phyloP scores from a whole-genome alignment of 2,113 vertebrate genomes.

The Pristiophorus japonicus region DNA sequence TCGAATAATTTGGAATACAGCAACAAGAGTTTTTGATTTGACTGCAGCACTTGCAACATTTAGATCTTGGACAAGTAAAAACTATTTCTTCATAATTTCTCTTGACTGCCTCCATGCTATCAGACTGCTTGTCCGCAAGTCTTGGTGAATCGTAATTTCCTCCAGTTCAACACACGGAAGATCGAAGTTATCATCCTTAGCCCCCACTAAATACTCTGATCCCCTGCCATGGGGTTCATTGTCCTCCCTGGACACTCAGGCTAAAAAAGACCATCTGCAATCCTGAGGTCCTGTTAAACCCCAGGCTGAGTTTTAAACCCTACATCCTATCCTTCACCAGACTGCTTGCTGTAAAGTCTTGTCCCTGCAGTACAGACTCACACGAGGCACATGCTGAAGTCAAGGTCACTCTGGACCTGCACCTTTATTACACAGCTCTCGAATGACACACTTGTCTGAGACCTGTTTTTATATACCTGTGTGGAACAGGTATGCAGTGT shows the following conservation, averaged over 20 bases:
- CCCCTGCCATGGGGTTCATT: not conserved
- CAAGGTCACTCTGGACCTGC: too few species aligned
- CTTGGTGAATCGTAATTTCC: not conserved
- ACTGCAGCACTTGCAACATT: not conserved
- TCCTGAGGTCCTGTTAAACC: not conserved
- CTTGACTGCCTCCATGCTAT: not conserved
- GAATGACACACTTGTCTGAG: too few species aligned
- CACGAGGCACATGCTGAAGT: too few species aligned
- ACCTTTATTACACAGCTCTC: too few species aligned
- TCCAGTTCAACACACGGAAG: not conserved
- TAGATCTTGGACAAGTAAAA: not conserved
- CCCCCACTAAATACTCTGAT: not conserved
- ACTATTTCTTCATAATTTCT: not conserved
- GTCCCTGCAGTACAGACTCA: too few species aligned
- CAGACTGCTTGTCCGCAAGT: not conserved
- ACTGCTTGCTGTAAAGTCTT: too few species aligned
- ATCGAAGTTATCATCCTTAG: not conserved
- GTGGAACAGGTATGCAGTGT: too few species aligned
- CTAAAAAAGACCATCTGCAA: not conserved
- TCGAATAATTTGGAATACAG: not conserved
- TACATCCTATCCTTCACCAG: not conserved
- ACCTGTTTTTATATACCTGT: too few species aligned
- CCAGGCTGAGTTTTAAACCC: not conserved
- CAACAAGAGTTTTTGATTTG: not conserved
- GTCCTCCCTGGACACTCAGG: not conserved